Percentiles rank a stretch among this genome's conserved stretches.
phyloP scores from a whole-genome alignment of 2,888 invertebrate species.

The Scelioninae gen. 2 region DNA sequence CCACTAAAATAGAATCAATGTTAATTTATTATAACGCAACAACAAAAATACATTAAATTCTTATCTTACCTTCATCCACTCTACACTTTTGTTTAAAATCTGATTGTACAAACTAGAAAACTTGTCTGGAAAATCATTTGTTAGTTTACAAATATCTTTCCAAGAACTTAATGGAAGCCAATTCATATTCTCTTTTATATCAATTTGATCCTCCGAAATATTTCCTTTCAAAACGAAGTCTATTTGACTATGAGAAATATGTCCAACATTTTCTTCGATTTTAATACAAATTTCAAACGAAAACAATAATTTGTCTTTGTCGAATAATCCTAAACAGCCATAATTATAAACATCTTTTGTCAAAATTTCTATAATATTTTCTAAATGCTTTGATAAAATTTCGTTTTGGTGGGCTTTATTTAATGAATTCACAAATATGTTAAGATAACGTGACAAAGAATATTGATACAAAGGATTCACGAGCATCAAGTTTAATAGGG shows the following conservation, averaged over 20 bases:
- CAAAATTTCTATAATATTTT: constrained; percentile 88
- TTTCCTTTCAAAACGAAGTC: constrained; percentile 95
- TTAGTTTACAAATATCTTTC: constrained; percentile 88
- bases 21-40: not conserved
- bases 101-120: constrained; percentile 81
- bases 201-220: constrained; percentile 85
- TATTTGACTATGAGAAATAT: constrained; percentile 82
- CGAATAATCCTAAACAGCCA: constrained; percentile 94
- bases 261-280: constrained; percentile 83
- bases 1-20: constrained; percentile 79
- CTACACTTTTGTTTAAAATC: constrained; percentile 76
- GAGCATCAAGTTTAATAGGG: constrained; percentile 90
- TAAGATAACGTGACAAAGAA: constrained; percentile 88
- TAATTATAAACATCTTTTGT: constrained; percentile 94
- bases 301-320: constrained; percentile 91
- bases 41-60: constrained; percentile 3
- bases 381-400: constrained; percentile 82
- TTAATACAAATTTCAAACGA: constrained; percentile 95
- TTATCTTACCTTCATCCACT: constrained; percentile 82
- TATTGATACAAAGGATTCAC: constrained; percentile 96
- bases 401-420: constrained; percentile 89
- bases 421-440: constrained; percentile 88
- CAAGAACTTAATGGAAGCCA: constrained; percentile 88
- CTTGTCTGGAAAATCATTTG: constrained; percentile 80
- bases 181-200: constrained; percentile 80